Base-by-base conservation (phyloP, 2,113 vertebrate genomes). In the Tenebrosternarchus preto region DNA sequence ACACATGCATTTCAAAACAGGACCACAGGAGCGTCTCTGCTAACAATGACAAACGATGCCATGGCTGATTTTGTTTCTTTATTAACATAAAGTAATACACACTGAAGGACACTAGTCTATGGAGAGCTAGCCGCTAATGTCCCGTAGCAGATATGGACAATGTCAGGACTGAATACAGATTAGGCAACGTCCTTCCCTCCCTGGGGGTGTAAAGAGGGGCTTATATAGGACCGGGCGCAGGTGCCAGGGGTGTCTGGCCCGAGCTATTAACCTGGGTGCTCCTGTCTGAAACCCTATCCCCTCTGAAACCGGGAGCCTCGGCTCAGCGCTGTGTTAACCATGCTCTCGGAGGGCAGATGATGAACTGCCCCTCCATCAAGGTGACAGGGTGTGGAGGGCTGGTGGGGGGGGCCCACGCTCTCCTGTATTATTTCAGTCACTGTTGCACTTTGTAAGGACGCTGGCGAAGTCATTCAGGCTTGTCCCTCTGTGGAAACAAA, bases 71-170 rank as follows among this genome's bases (percentile, higher is more conserved):
- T 96, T 96, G 95, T 95, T 87, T 90, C 91, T 97, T 95, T 98
- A 99, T 99, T 98, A 97, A 98, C 96, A 98, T 97, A 97, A 97
- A 98, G 96, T 96, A 98, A 98, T 97, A 97, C 95, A 98, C 96
- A 97, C 96, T 95, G 96, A 98, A 97, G 96, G 96, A 97, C 96
- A 97, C 95, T 95, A 96, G 95, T 97, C 96, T 97, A 95, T 96
- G 96, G 96, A 97, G 96, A 96, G 96, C 96, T 96, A 96, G 95
- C 93, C 95, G 95, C 96, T 98, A 98, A 99, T 97, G 95, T 98
- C 96, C 97, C 96, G 95, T 97, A 97, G 97, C 96, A 98, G 95
- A 97, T 98, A 95, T 94, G 95, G 95, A 96, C 97, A 99, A 98
- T 98, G 97, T 98, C 97, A 98, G 95, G 94, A 95, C 96, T 98